Conservation (phyloP, 1,140 invertebrate genomes). For the Pseudomyrmex concolor region DNA sequence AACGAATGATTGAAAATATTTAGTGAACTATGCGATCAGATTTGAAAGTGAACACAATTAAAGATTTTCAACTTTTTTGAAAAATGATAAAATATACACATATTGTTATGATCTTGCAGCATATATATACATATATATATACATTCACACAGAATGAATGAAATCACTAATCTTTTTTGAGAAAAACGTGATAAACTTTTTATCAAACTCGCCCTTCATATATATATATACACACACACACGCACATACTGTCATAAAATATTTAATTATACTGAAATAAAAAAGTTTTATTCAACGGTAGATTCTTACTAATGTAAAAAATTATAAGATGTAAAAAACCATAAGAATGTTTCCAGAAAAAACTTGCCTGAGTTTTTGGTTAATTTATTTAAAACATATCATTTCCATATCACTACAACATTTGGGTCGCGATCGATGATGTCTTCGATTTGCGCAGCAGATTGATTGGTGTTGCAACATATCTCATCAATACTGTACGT, state of each 20-base stretch:
- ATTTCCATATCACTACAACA: slow-evolving; percentile 94
- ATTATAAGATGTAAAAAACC: too few relatives aligned
- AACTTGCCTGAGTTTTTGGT: too few relatives aligned
- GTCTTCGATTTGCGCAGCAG: slow-evolving; percentile 92
- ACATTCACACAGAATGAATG: neutral
- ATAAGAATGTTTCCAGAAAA: too few relatives aligned
- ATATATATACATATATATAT: neutral
- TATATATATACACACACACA: too few relatives aligned
- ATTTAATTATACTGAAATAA: slow-evolving; percentile 4
- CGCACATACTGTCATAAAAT: neutral
- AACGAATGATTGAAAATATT: slow-evolving; percentile 79
- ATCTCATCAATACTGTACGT: slow-evolving; percentile 94
- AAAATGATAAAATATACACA: neutral
- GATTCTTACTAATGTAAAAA: neutral
- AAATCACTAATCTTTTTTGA: too few relatives aligned
- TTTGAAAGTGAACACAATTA: neutral
- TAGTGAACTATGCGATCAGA: slow-evolving; percentile 60
- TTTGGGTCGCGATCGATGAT: slow-evolving; percentile 94
- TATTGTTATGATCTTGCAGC: neutral
- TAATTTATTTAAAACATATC: slow-evolving; percentile 65
- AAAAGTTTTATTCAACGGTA: neutral
- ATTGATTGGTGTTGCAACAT: slow-evolving; percentile 93
- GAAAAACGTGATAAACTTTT: too few relatives aligned
- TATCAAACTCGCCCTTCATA: too few relatives aligned
- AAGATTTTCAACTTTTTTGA: neutral